Evolutionary conservation across 2,797 vertebrate genomes (phyloP).

Genomic region (Tapera naevia): DNA sequence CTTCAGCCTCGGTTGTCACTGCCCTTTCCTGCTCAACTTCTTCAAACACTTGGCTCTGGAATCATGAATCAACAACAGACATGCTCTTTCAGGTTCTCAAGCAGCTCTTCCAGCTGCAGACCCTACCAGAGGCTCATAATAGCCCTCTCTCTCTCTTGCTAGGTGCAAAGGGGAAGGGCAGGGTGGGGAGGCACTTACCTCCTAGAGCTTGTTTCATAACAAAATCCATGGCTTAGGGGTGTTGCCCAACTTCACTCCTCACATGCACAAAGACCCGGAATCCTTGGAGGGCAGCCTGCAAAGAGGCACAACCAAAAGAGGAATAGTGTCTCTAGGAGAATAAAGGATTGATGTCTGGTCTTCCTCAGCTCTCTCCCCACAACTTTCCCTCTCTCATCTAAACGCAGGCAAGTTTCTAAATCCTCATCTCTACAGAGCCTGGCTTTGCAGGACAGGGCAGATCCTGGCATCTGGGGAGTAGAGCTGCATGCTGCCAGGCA

Average conservation of each 20-base stretch:
- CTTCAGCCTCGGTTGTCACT: constrained; percentile 15
- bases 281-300: constrained; percentile 10
- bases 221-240: constrained; percentile 92
- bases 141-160: background rate
- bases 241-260: constrained; percentile 77
- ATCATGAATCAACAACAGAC: background rate
- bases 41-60: background rate
- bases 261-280: constrained; percentile 78
- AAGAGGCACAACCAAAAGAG: background rate
- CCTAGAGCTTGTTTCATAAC: constrained; percentile 96
- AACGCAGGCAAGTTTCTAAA: background rate
- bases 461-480: background rate
- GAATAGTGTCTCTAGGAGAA: background rate
- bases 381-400: background rate
- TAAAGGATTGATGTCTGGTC: background rate
- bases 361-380: background rate
- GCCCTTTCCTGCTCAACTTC: constrained; percentile 22
- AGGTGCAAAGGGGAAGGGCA: background rate
- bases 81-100: background rate
- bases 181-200: constrained; percentile 83
- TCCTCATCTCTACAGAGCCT: background rate
- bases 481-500: background rate
- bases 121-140: background rate
- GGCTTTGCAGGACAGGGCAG: background rate
- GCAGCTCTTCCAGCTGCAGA: background rate